Evolutionary conservation across 2,797 vertebrate species (phyloP).

Genomic region (Periparus ater): DNA sequence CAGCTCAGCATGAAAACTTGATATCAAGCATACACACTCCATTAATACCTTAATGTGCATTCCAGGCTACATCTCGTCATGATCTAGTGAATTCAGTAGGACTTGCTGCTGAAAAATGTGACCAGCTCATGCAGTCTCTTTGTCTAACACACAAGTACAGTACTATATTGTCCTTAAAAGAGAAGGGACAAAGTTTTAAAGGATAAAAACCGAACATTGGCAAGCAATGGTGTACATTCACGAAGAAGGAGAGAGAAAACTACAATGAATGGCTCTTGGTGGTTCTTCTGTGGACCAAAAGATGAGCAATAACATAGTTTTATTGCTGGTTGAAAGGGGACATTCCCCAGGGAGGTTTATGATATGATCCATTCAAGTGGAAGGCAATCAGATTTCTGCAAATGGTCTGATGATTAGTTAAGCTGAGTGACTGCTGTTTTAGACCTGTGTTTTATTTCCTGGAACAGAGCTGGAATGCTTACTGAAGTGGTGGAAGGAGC

Average conservation of each 20-base stretch:
- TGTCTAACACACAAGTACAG: neutral
- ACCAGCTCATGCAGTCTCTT: neutral
- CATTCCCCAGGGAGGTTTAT: neutral
- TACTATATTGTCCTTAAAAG: neutral
- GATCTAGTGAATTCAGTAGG: slow-evolving; percentile 46
- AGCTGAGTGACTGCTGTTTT: neutral
- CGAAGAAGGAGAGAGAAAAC: neutral
- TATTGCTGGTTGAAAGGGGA: neutral
- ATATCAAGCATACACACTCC: slow-evolving; percentile 51
- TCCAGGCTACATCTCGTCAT: slow-evolving; percentile 35
- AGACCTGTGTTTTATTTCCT: neutral
- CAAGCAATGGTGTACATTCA: neutral
- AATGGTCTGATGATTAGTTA: neutral
- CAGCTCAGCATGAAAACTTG: slow-evolving; percentile 61
- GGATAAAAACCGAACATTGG: neutral
- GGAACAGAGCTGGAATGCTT: neutral
- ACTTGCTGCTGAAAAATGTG: slow-evolving; percentile 55
- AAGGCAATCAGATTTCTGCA: neutral
- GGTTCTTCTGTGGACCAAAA: neutral
- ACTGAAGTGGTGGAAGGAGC: neutral
- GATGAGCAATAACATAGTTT: neutral
- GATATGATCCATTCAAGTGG: neutral
- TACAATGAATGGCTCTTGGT: neutral
- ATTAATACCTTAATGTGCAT: slow-evolving; percentile 64
- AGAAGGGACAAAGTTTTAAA: neutral